These are phyloP conservation scores for Myiothlypis coronata DNA, from an alignment of 2,797 vertebrate genomes.

Conservation along the genomic window DNA sequence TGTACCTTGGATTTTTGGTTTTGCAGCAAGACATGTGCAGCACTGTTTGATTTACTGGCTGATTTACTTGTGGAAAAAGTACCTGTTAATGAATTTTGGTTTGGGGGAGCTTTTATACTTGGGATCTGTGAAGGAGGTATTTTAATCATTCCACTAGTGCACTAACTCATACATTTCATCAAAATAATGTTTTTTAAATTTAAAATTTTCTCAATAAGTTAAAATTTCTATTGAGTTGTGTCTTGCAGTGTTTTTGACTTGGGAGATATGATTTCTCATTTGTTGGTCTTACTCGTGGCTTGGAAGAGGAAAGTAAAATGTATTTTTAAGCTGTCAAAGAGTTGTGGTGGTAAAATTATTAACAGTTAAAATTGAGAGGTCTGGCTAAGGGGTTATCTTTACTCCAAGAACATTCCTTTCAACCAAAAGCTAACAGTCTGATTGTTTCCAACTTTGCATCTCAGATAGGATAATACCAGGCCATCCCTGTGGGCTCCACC, in stretches of 20 bases:
- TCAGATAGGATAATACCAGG: neutral
- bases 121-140: neutral
- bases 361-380: neutral
- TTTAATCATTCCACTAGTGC: neutral
- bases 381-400: neutral
- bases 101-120: neutral
- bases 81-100: neutral
- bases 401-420: neutral
- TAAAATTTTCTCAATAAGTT: neutral
- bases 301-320: neutral
- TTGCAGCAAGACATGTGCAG: neutral
- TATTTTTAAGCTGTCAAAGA: neutral
- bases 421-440: neutral
- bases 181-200: neutral
- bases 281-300: neutral
- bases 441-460: neutral
- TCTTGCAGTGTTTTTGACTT: neutral
- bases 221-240: neutral
- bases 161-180: neutral
- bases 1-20: neutral
- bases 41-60: neutral
- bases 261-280: neutral
- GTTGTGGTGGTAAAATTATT: neutral
- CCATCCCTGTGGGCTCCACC: neutral
- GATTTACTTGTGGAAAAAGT: neutral